phyloP scores from a whole-genome alignment of 2,113 vertebrate genomes.

The Malaclemys terrapin region DNA sequence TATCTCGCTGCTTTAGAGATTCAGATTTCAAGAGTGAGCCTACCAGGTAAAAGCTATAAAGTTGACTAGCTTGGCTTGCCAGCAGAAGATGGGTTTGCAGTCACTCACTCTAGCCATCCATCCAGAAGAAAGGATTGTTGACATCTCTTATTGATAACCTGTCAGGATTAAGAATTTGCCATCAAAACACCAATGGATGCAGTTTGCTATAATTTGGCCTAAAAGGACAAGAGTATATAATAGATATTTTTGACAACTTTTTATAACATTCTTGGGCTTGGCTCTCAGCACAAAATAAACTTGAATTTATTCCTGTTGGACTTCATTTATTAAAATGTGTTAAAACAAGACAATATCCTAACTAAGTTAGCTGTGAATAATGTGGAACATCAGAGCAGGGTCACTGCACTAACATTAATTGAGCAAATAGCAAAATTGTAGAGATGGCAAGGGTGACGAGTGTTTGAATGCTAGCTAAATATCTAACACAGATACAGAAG shows the following conservation, averaged over 20 bases:
- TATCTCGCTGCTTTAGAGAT: not conserved
- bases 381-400: slow-evolving; percentile 5
- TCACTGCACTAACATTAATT: not conserved
- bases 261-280: slow-evolving; percentile 47
- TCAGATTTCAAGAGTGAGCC: not conserved
- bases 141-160: slow-evolving; percentile 30
- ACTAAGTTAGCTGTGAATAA: slow-evolving; percentile 60
- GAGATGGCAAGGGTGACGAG: not conserved
- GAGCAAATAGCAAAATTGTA: not conserved
- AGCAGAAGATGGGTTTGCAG: not conserved
- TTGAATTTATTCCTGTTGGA: slow-evolving; percentile 74
- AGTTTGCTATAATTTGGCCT: slow-evolving; percentile 29
- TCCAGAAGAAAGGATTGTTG: slow-evolving; percentile 1
- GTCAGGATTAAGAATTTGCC: slow-evolving; percentile 59
- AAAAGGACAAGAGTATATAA: not conserved
- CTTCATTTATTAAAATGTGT: slow-evolving; percentile 63
- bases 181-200: not conserved
- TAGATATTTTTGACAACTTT: slow-evolving; percentile 54
- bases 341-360: slow-evolving; percentile 58
- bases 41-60: not conserved
- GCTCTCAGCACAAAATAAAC: slow-evolving; percentile 58
- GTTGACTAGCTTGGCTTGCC: not conserved
- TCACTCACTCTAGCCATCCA: not conserved
- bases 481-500: not conserved
- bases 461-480: not conserved